Conservation (phyloP, 2,797 vertebrate species). For the Nasua narica region DNA sequence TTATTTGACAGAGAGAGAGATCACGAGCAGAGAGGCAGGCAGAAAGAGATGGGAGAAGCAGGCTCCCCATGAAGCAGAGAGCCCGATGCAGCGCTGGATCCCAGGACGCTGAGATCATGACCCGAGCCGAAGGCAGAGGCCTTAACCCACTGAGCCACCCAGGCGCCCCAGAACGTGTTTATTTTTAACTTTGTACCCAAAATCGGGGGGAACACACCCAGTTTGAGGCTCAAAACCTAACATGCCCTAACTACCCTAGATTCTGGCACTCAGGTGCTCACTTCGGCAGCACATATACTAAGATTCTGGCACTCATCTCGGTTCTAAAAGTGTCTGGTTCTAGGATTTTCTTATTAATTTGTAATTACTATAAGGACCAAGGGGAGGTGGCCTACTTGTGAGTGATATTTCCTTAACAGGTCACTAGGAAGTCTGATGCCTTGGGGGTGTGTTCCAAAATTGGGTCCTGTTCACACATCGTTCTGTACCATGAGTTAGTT, state of each 20-base stretch:
- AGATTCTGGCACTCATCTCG: background rate
- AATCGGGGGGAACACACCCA: background rate
- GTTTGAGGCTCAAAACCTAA: background rate
- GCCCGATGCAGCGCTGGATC: no score
- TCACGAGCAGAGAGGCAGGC: no score
- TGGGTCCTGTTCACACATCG: background rate
- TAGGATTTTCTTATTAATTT: background rate
- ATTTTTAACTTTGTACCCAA: background rate
- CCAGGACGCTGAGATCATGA: no score
- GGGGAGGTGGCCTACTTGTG: conserved; percentile 68
- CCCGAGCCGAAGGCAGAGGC: no score
- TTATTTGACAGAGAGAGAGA: no score
- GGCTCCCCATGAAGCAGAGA: no score
- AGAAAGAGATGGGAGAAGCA: no score
- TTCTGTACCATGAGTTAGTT: background rate
- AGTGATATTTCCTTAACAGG: conserved; percentile 59
- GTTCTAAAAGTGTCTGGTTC: background rate
- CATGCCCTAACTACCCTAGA: background rate
- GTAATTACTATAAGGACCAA: conserved; percentile 68
- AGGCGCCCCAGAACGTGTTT: background rate
- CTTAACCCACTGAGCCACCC: no score
- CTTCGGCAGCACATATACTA: no score
- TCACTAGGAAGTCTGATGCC: conserved; percentile 59
- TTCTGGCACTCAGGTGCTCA: background rate
- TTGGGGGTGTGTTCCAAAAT: conserved; percentile 37